A percentile compares a stretch with the other conserved stretches of the same genome.
Evolutionary conservation across 1,140 invertebrate species (phyloP).

Genomic region (Caerostris darwini): DNA sequence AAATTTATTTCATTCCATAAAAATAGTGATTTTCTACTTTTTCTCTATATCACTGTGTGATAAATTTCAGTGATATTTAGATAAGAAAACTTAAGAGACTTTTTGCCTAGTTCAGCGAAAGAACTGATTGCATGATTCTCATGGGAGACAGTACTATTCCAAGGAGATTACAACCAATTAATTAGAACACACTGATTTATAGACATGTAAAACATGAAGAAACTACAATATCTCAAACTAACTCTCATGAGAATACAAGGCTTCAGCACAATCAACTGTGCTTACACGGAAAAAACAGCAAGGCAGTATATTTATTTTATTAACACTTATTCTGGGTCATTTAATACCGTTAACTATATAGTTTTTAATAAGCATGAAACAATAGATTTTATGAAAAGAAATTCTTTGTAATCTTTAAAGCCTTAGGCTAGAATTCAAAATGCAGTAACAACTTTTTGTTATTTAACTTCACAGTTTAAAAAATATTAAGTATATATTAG

Average conservation of each 20-base stretch:
- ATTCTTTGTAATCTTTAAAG: too few relatives aligned
- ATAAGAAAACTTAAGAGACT: neutral
- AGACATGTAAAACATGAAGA: neutral
- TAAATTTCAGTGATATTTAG: too few relatives aligned
- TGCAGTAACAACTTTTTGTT: too few relatives aligned
- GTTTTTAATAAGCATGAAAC: neutral
- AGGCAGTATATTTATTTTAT: neutral
- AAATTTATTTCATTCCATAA: too few relatives aligned
- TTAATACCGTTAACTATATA: neutral
- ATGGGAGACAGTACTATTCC: neutral
- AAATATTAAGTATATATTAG: too few relatives aligned
- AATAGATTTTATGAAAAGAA: neutral
- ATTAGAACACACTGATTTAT: neutral
- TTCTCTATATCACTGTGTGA: too few relatives aligned
- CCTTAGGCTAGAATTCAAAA: too few relatives aligned
- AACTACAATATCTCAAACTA: neutral
- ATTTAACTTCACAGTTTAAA: too few relatives aligned
- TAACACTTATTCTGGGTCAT: neutral
- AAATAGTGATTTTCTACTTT: too few relatives aligned
- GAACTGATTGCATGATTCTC: neutral
- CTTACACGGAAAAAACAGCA: neutral
- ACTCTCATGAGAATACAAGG: neutral
- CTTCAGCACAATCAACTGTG: neutral
- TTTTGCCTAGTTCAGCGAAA: neutral
- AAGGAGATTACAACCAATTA: conserved; percentile 15